A percentile compares a stretch with the other conserved stretches of the same genome.
phyloP scores from a whole-genome alignment of 2,888 invertebrate species.

The Pyrocoelia pectoralis region DNA sequence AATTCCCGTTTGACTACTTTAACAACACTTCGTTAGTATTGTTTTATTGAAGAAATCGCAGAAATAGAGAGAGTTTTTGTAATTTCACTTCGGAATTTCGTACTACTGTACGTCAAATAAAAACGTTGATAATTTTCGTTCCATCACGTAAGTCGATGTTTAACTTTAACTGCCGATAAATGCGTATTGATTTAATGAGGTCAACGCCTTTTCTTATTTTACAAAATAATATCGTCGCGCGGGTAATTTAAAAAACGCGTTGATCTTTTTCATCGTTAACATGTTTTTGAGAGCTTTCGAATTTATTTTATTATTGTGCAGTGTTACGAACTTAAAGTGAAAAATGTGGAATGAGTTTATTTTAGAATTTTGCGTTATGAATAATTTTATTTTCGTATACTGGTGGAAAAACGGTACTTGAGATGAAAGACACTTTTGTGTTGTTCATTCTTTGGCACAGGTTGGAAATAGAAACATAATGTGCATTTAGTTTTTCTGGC shows the following conservation, averaged over 20 bases:
- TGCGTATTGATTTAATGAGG: conserved; percentile 38
- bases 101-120: conserved; percentile 30
- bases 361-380: conserved; percentile 8
- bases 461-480: conserved; percentile 1
- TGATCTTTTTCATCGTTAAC: background rate
- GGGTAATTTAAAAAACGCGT: conserved; percentile 27
- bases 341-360: conserved; percentile 17
- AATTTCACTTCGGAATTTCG: conserved; percentile 20
- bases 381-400: conserved; percentile 11
- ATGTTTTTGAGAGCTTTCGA: conserved; percentile 5
- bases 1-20: conserved; percentile 14
- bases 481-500: background rate
- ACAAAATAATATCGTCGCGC: conserved; percentile 16
- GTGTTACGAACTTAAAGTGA: conserved; percentile 23
- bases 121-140: conserved; percentile 38
- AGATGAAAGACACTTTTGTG: conserved; percentile 6
- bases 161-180: conserved; percentile 37
- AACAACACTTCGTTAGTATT: conserved; percentile 10
- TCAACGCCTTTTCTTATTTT: conserved; percentile 34
- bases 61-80: conserved; percentile 8
- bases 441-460: conserved; percentile 14
- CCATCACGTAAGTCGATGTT: conserved; percentile 40
- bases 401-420: conserved; percentile 27
- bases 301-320: conserved; percentile 19
- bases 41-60: conserved; percentile 18